A percentile compares a stretch with the other conserved stretches of the same genome.
phyloP scores from a whole-genome alignment of 2,113 vertebrate species.

The Polyodon spathula region DNA sequence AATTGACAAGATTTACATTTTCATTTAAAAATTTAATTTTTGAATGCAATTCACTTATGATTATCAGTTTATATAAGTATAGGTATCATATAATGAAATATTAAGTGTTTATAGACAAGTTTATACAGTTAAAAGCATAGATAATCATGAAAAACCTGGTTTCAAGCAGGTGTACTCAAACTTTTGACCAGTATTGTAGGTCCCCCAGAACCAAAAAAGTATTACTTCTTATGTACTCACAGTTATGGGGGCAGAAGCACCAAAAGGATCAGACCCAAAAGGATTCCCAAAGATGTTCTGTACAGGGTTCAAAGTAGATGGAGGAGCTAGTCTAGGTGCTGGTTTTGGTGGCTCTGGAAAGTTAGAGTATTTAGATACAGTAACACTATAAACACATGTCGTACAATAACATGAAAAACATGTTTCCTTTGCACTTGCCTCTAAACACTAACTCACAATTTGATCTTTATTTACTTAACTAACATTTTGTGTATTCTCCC shows the following conservation, averaged over 20 bases:
- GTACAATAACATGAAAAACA: neutral
- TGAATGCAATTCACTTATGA: too few species aligned
- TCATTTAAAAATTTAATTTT: too few species aligned
- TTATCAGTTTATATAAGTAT: too few species aligned
- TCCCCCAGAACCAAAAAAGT: slow-evolving; percentile 26
- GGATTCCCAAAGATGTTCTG: slow-evolving; percentile 62
- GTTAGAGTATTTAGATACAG: neutral
- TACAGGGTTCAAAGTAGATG: slow-evolving; percentile 26
- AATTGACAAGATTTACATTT: too few species aligned
- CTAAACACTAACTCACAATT: neutral
- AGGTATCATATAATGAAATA: too few species aligned
- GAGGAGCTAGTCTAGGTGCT: slow-evolving; percentile 28
- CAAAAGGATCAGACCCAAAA: slow-evolving; percentile 58
- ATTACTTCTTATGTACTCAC: slow-evolving; percentile 48
- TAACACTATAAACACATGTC: neutral
- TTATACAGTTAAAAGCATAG: too few species aligned
- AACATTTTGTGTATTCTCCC: too few species aligned
- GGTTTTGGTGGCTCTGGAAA: slow-evolving; percentile 55
- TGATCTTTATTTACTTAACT: neutral
- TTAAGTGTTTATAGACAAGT: too few species aligned
- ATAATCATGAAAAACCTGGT: too few species aligned
- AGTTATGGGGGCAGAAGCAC: slow-evolving; percentile 35
- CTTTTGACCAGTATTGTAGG: neutral
- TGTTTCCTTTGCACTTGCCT: neutral
- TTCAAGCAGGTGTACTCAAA: too few species aligned